These are phyloP conservation scores for Anastrepha ludens DNA, from an alignment of 1,140 invertebrate genomes.

Conservation along the genomic window DNA sequence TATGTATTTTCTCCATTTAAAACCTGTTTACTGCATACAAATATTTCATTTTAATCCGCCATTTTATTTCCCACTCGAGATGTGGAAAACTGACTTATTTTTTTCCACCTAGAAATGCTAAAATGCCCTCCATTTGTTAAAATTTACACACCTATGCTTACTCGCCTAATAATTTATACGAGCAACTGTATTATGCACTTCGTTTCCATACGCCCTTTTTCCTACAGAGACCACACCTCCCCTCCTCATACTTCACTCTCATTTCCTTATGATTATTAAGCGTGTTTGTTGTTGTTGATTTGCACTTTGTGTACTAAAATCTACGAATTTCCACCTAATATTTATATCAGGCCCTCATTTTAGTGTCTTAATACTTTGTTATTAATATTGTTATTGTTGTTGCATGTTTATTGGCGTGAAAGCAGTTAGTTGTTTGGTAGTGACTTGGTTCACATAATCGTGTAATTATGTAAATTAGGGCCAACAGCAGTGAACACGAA, in stretches of 20 bases:
- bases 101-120: not conserved
- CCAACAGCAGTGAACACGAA: not conserved
- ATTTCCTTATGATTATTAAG: too few species aligned
- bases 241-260: too few species aligned
- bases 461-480: slow-evolving; percentile 42
- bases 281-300: not conserved
- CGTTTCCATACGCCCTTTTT: too few species aligned
- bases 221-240: too few species aligned
- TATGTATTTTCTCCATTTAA: too few species aligned
- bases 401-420: slow-evolving; percentile 47
- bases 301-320: not conserved
- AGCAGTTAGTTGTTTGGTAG: slow-evolving; percentile 42
- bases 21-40: too few species aligned
- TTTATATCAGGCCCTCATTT: slow-evolving; percentile 22
- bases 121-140: not conserved
- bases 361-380: slow-evolving; percentile 27
- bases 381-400: slow-evolving; percentile 26
- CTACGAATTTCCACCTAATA: not conserved
- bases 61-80: not conserved
- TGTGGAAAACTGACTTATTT: too few species aligned
- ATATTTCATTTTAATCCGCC: not conserved
- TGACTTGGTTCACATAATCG: slow-evolving; percentile 25
- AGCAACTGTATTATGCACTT: not conserved
- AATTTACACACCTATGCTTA: not conserved
- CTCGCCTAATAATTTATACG: not conserved